Evolutionary conservation across 2,797 vertebrate species (phyloP).

Genomic region (Antennarius maculatus): DNA sequence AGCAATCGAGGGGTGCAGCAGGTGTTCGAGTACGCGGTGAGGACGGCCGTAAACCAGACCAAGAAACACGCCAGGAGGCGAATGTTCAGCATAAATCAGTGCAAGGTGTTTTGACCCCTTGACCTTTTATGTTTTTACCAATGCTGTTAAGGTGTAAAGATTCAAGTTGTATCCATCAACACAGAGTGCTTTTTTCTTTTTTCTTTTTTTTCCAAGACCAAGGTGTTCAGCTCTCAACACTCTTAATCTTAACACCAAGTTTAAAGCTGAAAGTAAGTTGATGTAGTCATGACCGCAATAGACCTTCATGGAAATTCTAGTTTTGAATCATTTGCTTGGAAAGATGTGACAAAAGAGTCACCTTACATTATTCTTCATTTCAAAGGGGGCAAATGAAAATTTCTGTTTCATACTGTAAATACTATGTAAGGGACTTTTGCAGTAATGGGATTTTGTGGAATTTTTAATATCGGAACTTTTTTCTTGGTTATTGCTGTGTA

Average conservation of each 20-base stretch:
- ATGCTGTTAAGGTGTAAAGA: constrained; percentile 11
- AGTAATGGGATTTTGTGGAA: not conserved
- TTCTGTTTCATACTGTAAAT: constrained; percentile 1
- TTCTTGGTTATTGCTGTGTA: not conserved
- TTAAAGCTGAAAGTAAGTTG: not conserved
- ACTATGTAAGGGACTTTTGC: not conserved
- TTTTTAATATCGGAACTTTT: not conserved
- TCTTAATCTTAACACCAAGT: not conserved
- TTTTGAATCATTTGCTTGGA: constrained; percentile 8
- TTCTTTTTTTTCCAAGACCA: constrained; percentile 17
- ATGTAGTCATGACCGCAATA: not conserved
- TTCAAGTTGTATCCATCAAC: not conserved
- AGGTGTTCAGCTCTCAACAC: not conserved
- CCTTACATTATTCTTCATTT: constrained; percentile 4
- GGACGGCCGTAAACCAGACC: constrained; percentile 88
- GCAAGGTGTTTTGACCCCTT: constrained; percentile 85
- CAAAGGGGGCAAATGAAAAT: not conserved
- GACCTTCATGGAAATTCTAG: not conserved
- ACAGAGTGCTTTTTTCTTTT: not conserved
- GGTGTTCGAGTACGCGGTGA: constrained; percentile 93
- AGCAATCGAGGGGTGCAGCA: constrained; percentile 93
- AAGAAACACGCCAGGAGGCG: constrained; percentile 83
- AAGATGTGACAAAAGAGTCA: not conserved
- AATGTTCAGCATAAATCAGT: constrained; percentile 88
- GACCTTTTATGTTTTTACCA: not conserved